A percentile compares a stretch with the other conserved stretches of the same genome.
Conservation (phyloP, 2,797 vertebrate species). For the Podarcis lilfordi region DNA sequence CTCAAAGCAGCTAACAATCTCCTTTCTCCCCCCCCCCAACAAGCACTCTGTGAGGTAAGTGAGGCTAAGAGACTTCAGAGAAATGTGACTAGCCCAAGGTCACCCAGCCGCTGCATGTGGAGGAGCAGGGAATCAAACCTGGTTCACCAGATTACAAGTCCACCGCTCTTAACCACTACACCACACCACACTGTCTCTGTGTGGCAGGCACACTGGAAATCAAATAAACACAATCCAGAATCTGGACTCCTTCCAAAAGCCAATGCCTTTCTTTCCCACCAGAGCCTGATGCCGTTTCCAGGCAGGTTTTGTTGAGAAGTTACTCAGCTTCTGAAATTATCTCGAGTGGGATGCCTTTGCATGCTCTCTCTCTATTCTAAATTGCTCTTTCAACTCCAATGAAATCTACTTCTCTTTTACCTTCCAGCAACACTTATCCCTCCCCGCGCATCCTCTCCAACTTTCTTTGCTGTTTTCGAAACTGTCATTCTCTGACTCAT, state of each 20-base stretch:
- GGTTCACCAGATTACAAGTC: too few species aligned
- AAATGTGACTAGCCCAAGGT: too few species aligned
- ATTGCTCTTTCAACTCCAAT: not conserved
- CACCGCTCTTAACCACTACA: too few species aligned
- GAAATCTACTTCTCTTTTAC: not conserved
- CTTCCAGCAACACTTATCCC: not conserved
- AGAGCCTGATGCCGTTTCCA: not conserved
- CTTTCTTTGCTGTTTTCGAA: conserved; percentile 11
- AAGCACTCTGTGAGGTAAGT: too few species aligned
- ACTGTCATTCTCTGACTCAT: conserved; percentile 26
- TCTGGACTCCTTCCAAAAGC: not conserved
- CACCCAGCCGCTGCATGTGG: too few species aligned
- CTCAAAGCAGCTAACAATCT: too few species aligned
- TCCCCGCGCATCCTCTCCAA: not conserved
- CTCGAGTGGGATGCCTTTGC: not conserved
- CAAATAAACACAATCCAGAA: not conserved
- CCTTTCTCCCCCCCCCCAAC: too few species aligned
- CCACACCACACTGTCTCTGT: too few species aligned
- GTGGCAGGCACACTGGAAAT: not conserved
- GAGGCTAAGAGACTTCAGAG: too few species aligned
- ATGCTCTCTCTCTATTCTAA: not conserved
- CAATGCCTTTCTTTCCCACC: not conserved
- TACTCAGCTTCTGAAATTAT: not conserved
- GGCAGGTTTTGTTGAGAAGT: not conserved
- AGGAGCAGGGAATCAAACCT: too few species aligned